Conservation (phyloP, 2,797 vertebrate species). For the Pagetopsis macropterus region DNA sequence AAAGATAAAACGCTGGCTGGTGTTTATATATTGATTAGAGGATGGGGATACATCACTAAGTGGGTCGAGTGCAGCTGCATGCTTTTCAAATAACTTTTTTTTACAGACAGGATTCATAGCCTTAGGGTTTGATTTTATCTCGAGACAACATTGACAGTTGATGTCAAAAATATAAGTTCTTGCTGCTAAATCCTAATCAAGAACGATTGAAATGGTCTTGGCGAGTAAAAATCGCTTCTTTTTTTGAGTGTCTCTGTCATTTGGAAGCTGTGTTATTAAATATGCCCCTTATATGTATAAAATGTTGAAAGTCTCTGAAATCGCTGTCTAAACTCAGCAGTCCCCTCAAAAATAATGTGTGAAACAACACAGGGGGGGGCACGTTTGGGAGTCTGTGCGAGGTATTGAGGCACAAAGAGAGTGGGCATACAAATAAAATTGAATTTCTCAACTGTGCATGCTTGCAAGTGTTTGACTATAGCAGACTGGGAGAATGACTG, state of each 20-base stretch:
- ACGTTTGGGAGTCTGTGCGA: constrained; percentile 10
- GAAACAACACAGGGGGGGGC: constrained; percentile 7
- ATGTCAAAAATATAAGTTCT: constrained; percentile 59
- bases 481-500: constrained; percentile 39
- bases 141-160: constrained; percentile 62
- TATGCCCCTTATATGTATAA: constrained; percentile 49
- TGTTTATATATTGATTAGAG: constrained; percentile 49
- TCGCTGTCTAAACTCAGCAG: constrained; percentile 22
- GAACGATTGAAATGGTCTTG: constrained; percentile 54
- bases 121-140: constrained; percentile 58
- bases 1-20: constrained; percentile 25
- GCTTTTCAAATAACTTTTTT: constrained; percentile 57
- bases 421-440: constrained; percentile 10
- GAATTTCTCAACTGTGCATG: constrained; percentile 44
- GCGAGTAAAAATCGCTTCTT: constrained; percentile 62
- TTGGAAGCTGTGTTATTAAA: constrained; percentile 23
- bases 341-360: constrained; percentile 11
- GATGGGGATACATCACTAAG: constrained; percentile 45
- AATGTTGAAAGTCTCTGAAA: constrained; percentile 26
- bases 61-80: constrained; percentile 22
- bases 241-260: constrained; percentile 41
- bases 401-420: constrained; percentile 9
- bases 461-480: constrained; percentile 37
- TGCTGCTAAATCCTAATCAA: constrained; percentile 48
- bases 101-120: constrained; percentile 52